Percentiles rank a stretch among this genome's conserved stretches.
Conservation (phyloP, 2,113 vertebrate genomes). For the Trinectes maculatus region DNA sequence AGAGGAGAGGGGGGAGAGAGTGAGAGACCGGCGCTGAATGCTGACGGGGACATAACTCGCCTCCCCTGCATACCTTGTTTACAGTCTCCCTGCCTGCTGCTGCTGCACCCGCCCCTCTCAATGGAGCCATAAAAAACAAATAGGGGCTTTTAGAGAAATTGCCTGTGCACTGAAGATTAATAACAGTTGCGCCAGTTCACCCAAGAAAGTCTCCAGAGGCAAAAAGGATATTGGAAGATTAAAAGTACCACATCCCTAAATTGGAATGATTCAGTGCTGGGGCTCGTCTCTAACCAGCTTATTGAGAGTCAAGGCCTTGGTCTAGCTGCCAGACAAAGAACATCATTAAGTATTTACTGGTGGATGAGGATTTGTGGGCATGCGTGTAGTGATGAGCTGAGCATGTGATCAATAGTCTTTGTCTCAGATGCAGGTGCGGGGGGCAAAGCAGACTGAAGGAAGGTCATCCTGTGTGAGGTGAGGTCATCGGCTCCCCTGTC, state of each 20-base stretch:
- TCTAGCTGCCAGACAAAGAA: constrained; percentile 64
- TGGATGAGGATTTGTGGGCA: constrained; percentile 46
- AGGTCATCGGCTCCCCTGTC: constrained; percentile 18
- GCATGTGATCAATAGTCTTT: constrained; percentile 35
- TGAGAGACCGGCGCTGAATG: constrained; percentile 61
- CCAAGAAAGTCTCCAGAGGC: constrained; percentile 75
- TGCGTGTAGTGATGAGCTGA: constrained; percentile 35
- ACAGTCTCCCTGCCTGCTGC: constrained; percentile 72
- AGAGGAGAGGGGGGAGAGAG: constrained; percentile 40
- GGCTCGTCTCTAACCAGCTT: constrained; percentile 64
- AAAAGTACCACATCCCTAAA: constrained; percentile 80
- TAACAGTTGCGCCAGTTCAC: constrained; percentile 77
- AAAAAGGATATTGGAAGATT: constrained; percentile 79
- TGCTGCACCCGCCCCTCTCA: constrained; percentile 70
- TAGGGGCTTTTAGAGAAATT: constrained; percentile 86
- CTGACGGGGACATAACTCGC: constrained; percentile 81
- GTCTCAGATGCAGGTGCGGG: constrained; percentile 9
- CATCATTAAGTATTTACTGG: constrained; percentile 68
- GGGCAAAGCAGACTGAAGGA: constrained; percentile 23
- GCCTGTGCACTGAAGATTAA: constrained; percentile 83
- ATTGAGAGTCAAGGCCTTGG: constrained; percentile 61
- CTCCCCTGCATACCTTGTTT: constrained; percentile 79
- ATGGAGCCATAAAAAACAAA: constrained; percentile 84
- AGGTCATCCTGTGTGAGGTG: constrained; percentile 8
- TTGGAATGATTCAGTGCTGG: constrained; percentile 79